These are phyloP conservation scores for Aporrectodea caliginosa DNA, from an alignment of 1,140 invertebrate genomes.

Conservation along the genomic window DNA sequence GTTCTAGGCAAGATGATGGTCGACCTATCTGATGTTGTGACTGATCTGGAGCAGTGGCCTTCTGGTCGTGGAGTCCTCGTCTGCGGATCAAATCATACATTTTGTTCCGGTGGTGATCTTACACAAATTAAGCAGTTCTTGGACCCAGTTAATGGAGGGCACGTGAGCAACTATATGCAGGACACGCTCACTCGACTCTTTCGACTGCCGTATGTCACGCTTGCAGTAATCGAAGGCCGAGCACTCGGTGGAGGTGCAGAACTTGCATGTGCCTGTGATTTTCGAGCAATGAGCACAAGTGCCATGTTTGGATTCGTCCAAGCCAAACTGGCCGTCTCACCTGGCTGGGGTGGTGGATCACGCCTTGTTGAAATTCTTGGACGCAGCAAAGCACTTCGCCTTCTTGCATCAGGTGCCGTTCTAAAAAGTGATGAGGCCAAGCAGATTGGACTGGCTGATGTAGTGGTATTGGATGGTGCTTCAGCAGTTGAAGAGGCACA, in stretches of 20 bases:
- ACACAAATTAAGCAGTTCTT: conserved; percentile 50
- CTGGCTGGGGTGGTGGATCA: conserved; percentile 62
- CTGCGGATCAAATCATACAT: conserved; percentile 56
- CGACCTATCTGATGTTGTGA: conserved; percentile 57
- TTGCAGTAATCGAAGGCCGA: conserved; percentile 59
- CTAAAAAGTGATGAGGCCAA: conserved; percentile 52
- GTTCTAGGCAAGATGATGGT: conserved; percentile 64
- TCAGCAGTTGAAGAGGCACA: conserved; percentile 42
- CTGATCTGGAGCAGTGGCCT: conserved; percentile 54
- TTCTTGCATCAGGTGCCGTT: conserved; percentile 54
- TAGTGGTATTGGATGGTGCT: conserved; percentile 43
- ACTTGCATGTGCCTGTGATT: conserved; percentile 60
- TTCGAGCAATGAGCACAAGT: conserved; percentile 56
- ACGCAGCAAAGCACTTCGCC: conserved; percentile 53
- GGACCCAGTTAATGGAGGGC: conserved; percentile 47
- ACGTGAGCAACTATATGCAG: conserved; percentile 61
- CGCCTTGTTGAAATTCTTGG: conserved; percentile 57
- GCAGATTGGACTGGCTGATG: conserved; percentile 48
- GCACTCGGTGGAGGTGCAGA: conserved; percentile 66
- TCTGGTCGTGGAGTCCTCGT: conserved; percentile 62
- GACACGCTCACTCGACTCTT: conserved; percentile 55
- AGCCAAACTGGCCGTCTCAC: conserved; percentile 60
- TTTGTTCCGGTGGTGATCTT: conserved; percentile 64
- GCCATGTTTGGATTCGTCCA: conserved; percentile 62
- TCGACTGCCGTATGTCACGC: conserved; percentile 58